phyloP scores from a whole-genome alignment of 2,113 vertebrate species.

The Megaleporinus macrocephalus region DNA sequence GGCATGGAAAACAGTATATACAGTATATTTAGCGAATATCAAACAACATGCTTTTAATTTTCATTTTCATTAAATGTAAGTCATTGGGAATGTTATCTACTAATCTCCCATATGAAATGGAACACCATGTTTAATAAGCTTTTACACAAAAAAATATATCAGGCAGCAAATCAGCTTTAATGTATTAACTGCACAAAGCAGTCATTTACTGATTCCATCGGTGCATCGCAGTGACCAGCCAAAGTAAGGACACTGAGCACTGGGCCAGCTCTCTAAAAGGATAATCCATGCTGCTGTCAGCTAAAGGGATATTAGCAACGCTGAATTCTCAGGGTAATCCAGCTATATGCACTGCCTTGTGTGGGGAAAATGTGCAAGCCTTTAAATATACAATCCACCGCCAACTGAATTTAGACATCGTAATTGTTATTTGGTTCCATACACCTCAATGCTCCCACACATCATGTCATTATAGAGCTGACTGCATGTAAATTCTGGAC shows the following conservation, averaged over 20 bases:
- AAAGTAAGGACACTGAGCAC: constrained; percentile 15
- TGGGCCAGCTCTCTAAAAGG: constrained; percentile 32
- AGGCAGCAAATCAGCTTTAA: not conserved
- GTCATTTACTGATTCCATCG: constrained; percentile 24
- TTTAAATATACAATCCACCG: constrained; percentile 5
- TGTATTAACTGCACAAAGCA: constrained; percentile 9
- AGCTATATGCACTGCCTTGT: constrained; percentile 15
- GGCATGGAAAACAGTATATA: no score
- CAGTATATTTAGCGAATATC: no score
- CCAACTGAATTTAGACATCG: not conserved
- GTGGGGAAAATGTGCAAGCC: constrained; percentile 1
- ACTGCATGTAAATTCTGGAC: constrained; percentile 28
- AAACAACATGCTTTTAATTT: no score
- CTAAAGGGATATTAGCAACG: constrained; percentile 43
- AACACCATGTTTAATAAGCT: no score
- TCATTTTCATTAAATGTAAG: no score
- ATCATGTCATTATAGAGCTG: constrained; percentile 14
- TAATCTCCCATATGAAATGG: not conserved
- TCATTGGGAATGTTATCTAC: no score
- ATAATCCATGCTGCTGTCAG: constrained; percentile 43
- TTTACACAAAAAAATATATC: not conserved
- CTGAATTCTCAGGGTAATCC: constrained; percentile 29
- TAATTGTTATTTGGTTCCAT: not conserved
- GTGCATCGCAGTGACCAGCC: constrained; percentile 24
- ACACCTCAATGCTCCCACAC: not conserved